A percentile compares a stretch with the other conserved stretches of the same genome.
Conservation (phyloP, 2,113 vertebrate species). For the Hyla sarda region DNA sequence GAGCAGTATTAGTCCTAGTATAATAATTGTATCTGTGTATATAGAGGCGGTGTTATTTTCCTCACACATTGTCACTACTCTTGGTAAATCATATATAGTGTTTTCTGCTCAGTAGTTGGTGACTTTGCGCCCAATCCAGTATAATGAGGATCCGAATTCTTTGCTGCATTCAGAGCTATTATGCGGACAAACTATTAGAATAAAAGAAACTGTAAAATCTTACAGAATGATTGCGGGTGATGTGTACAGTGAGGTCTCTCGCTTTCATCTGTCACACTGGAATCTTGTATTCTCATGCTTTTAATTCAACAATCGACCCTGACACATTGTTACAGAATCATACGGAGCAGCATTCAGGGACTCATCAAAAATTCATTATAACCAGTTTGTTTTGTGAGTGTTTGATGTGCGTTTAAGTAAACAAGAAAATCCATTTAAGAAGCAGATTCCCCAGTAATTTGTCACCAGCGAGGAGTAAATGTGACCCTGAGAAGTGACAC, state of each 20-base stretch:
- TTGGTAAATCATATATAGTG: background rate
- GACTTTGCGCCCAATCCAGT: too few species aligned
- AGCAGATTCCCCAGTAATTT: background rate
- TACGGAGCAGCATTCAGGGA: background rate
- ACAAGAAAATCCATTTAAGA: conserved; percentile 9
- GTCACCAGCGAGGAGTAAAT: background rate
- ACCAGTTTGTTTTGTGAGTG: conserved; percentile 2
- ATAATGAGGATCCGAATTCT: background rate
- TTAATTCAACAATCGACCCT: conserved; percentile 10
- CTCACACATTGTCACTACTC: background rate
- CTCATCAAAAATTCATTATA: conserved; percentile 24
- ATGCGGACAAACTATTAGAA: background rate
- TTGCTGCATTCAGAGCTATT: background rate
- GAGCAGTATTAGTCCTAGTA: too few species aligned
- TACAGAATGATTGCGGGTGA: background rate
- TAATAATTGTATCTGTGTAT: background rate
- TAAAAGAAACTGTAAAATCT: background rate
- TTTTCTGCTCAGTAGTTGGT: background rate
- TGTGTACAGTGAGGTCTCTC: background rate
- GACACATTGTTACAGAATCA: conserved; percentile 25
- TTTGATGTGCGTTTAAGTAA: background rate
- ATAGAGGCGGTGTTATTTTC: background rate
- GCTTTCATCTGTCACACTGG: background rate
- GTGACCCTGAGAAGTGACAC: background rate
- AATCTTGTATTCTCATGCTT: background rate